phyloP scores from a whole-genome alignment of 2,113 vertebrate genomes.

The Pseudopipra pipra region DNA sequence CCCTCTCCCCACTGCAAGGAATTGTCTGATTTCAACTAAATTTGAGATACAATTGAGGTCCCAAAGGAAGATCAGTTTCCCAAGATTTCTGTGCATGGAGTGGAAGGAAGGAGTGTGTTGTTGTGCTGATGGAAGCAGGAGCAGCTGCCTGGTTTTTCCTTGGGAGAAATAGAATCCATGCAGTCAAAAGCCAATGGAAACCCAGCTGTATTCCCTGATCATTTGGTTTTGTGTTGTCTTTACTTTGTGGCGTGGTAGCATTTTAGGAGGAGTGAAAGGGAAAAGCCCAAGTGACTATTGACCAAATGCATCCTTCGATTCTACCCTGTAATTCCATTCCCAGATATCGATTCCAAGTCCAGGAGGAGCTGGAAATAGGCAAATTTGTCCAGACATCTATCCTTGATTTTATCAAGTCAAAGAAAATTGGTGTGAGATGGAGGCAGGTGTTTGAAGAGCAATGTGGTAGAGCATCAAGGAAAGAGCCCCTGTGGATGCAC shows the following conservation, averaged over 20 bases:
- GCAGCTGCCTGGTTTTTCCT: background rate
- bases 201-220: background rate
- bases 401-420: background rate
- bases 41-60: background rate
- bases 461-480: background rate
- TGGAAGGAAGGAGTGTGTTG: background rate
- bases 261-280: background rate
- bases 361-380: background rate
- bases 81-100: background rate
- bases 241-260: background rate
- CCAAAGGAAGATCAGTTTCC: background rate
- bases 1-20: background rate
- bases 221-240: background rate
- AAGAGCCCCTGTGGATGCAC: background rate
- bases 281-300: background rate
- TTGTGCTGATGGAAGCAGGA: background rate
- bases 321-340: background rate
- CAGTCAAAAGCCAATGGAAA: background rate
- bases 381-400: background rate
- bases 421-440: background rate
- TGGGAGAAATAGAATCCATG: background rate
- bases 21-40: background rate
- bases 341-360: background rate
- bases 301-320: background rate
- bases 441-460: background rate